phyloP scores from a whole-genome alignment of 2,888 invertebrate genomes.

The Argyresthia goedartella region DNA sequence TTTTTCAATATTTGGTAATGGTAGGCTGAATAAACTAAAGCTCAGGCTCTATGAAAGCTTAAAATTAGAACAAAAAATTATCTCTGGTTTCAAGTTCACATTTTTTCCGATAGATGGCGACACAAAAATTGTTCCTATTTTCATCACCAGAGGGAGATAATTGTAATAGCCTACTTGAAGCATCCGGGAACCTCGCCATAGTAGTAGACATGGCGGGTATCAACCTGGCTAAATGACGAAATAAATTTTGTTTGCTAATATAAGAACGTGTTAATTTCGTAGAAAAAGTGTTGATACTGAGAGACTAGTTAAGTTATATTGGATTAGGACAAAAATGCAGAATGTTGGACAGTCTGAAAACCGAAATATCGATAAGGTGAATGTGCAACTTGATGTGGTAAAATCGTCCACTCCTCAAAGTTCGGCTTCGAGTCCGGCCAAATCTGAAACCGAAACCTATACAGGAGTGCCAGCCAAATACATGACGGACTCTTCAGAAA shows the following conservation, averaged over 20 bases:
- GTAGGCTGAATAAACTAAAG: too few species aligned
- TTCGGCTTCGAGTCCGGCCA: conserved; percentile 85
- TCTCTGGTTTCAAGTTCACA: conserved; percentile 14
- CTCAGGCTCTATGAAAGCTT: too few species aligned
- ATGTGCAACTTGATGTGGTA: conserved; percentile 77
- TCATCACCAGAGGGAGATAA: conserved; percentile 59
- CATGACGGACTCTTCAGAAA: conserved; percentile 95
- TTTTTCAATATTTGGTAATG: too few species aligned
- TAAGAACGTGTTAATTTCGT: conserved; percentile 68
- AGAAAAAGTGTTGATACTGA: conserved; percentile 67
- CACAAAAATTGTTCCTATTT: conserved; percentile 39
- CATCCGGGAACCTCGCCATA: conserved; percentile 80
- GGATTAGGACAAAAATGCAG: conserved; percentile 88
- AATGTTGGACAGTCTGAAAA: conserved; percentile 90
- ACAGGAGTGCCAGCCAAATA: conserved; percentile 87
- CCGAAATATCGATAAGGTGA: conserved; percentile 85
- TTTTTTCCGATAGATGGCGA: conserved; percentile 51
- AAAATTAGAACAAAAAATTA: neutral
- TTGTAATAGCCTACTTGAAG: conserved; percentile 71
- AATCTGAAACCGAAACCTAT: conserved; percentile 90
- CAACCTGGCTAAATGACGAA: conserved; percentile 77
- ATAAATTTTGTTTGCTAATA: conserved; percentile 71
- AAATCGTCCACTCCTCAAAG: conserved; percentile 87
- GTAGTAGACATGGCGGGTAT: conserved; percentile 86
- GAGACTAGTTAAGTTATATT: conserved; percentile 68